Percentiles rank a stretch among this genome's conserved stretches.
Conservation (phyloP, 2,113 vertebrate genomes). For the Dicentrarchus labrax region DNA sequence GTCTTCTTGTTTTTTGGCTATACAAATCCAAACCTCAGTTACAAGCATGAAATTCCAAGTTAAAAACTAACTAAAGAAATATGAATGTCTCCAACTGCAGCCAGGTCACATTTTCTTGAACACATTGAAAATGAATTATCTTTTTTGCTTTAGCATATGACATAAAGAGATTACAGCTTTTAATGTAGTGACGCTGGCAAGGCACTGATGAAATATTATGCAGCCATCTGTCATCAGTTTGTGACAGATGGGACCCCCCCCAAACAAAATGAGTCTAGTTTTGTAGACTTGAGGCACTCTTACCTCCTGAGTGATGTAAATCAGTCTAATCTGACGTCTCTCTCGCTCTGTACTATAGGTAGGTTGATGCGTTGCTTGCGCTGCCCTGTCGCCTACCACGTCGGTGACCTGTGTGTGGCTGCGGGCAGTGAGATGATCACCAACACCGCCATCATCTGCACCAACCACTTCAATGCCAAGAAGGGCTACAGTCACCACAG, state of each 20-base stretch:
- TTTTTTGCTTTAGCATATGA: neutral
- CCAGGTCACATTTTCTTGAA: neutral
- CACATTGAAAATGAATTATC: neutral
- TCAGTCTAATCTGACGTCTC: neutral
- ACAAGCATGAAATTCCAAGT: neutral
- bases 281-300: no score
- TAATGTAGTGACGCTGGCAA: no score
- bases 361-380: slow-evolving; percentile 96
- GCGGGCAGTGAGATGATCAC: slow-evolving; percentile 92
- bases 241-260: no score
- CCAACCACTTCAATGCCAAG: slow-evolving; percentile 92
- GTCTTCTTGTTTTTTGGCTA: no score
- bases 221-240: no score
- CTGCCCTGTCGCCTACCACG: slow-evolving; percentile 95
- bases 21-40: neutral
- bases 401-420: slow-evolving; percentile 92
- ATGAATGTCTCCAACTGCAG: neutral
- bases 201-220: no score
- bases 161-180: no score
- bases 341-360: slow-evolving; percentile 77
- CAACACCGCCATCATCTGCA: slow-evolving; percentile 92
- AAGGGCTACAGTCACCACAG: slow-evolving; percentile 95
- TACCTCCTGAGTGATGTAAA: no score
- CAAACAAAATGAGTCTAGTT: no score
- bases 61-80: neutral